Evolutionary conservation across 2,888 invertebrate species (phyloP), one percentile per base, ranked within the genome.

Genomic region (Drosophila suboccidentalis): DNA sequence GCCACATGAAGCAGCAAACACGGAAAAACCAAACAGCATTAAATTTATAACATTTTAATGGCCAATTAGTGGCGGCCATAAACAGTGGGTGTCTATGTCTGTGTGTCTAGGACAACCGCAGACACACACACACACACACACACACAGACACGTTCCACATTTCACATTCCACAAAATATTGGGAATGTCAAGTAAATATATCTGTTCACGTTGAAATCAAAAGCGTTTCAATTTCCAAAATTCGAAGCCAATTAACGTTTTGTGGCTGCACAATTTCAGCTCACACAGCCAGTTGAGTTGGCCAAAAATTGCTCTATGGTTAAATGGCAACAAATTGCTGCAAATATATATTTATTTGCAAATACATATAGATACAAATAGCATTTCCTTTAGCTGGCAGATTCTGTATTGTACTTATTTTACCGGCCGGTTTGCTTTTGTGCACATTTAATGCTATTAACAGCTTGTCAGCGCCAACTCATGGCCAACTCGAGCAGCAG

Each of bases 21-120:
- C 71, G 88, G 87, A 83, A 87, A 89, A 84, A 66, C 84, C 77
- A 43, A 43, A 62, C 38, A 62, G 77, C 78, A 76, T 87, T 72
- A 77, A 87, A 89, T 87, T 87, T 83, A 83, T 89, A 83, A 70
- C 89, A 84, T 77, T 77, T 84, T 84, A 87, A 84, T 84, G 87
- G 81, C 89, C 89, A 84, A 87, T 84, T 89, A 89, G 89, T 89
- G 84, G 87, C 49, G 47, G 69, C 66, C 66, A 78, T 84, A 89
- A 89, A 87, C 70, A 78, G 17, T 22, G 53, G 32, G 22, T 46
- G 47, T 64, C 13, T 38, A 11, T 51, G 10, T 57, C 2, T 38
- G 15, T 62, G 29, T 44, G 32, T 49, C 70, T 75, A 77, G 69
- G 74, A 78, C 64, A 68, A 61, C 49, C 63, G 53, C 68, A 67